phyloP scores from a whole-genome alignment of 2,888 invertebrate genomes.

The Harpalus rufipes region DNA sequence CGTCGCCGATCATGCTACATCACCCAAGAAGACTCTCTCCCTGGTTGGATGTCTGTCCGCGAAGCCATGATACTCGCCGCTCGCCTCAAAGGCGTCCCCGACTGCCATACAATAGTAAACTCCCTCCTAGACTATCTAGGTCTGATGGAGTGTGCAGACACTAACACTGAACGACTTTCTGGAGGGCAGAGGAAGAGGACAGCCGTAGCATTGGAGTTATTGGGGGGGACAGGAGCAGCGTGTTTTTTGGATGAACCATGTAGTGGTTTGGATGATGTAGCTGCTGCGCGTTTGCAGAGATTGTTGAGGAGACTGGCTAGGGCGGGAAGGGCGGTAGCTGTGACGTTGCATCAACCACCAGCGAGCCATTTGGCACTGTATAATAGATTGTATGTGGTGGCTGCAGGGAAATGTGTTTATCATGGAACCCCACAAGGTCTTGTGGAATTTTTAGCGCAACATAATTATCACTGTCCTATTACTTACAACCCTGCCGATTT shows the following conservation, averaged over 20 bases:
- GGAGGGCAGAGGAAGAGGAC: constrained; percentile 90
- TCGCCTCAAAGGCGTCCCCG: constrained; percentile 76
- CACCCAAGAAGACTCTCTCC: constrained; percentile 87
- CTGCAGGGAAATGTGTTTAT: constrained; percentile 82
- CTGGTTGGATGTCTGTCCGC: constrained; percentile 85
- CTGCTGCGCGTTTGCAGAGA: constrained; percentile 81
- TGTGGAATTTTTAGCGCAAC: constrained; percentile 86
- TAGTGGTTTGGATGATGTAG: constrained; percentile 84
- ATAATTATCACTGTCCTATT: constrained; percentile 84
- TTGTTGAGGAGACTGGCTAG: constrained; percentile 80
- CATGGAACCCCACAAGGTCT: constrained; percentile 86
- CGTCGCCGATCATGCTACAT: constrained; percentile 89
- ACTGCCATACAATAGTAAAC: not conserved
- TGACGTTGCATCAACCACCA: constrained; percentile 86
- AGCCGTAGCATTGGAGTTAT: constrained; percentile 89
- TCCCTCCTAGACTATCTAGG: constrained; percentile 4
- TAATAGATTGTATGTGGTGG: constrained; percentile 79
- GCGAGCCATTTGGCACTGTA: constrained; percentile 83
- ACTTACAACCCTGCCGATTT: constrained; percentile 88
- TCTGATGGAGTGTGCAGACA: not conserved
- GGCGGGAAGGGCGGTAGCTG: constrained; percentile 83
- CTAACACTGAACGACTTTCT: constrained; percentile 80
- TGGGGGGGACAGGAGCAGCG: constrained; percentile 91
- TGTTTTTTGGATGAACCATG: constrained; percentile 90
- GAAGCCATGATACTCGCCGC: constrained; percentile 90